Conservation (phyloP, 2,113 vertebrate species). For the Boulengeromyrus knoepffleri region DNA sequence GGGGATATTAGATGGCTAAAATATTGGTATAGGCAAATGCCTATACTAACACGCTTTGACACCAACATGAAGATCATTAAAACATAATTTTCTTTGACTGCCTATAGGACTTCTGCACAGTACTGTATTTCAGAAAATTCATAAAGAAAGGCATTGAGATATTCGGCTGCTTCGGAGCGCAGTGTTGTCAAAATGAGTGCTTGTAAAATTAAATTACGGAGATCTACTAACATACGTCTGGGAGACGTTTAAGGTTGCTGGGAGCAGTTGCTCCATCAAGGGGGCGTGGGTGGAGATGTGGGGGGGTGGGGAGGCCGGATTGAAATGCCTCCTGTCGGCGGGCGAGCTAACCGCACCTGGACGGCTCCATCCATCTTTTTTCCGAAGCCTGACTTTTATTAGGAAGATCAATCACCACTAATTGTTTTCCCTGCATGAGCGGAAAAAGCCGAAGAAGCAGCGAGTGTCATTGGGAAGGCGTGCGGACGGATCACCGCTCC, state of each 20-base stretch:
- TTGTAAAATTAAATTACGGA: neutral
- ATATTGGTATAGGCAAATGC: neutral
- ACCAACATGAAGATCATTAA: neutral
- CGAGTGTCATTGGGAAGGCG: neutral
- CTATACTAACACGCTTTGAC: neutral
- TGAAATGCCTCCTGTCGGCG: neutral
- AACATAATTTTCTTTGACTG: neutral
- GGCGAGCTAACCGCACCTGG: neutral
- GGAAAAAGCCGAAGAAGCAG: neutral
- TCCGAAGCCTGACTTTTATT: neutral
- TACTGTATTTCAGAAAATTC: neutral
- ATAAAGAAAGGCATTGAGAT: neutral
- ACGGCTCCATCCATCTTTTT: neutral
- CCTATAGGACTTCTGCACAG: neutral
- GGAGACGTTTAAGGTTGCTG: neutral
- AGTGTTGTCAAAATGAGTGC: neutral
- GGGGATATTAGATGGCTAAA: neutral
- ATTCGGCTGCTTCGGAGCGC: neutral
- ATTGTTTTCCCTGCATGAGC: conserved; percentile 1
- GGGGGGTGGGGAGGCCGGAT: neutral
- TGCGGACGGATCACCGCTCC: neutral
- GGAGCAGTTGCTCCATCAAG: neutral
- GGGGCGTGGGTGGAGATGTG: neutral
- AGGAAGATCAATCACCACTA: conserved; percentile 15
- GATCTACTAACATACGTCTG: neutral